Evolutionary conservation across 2,797 vertebrate species (phyloP).

Genomic region (Cheirogaleus major): DNA sequence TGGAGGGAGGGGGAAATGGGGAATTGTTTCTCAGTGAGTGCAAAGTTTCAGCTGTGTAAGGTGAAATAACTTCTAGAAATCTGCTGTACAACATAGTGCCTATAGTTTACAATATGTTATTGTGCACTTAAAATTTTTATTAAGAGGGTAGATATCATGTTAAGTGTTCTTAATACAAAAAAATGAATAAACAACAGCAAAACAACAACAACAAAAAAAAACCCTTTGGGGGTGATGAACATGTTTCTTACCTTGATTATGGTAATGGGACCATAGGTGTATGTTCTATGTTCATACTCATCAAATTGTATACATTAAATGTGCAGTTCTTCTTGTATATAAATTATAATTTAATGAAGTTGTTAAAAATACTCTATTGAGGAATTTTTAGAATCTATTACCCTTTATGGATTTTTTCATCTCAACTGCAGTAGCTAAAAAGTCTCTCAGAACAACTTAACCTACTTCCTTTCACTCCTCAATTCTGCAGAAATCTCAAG

Average conservation of each 20-base stretch:
- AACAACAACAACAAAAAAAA: not conserved
- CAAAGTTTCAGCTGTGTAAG: not conserved
- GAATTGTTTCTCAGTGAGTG: not conserved
- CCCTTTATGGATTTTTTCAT: not conserved
- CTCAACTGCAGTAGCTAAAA: not conserved
- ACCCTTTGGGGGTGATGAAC: not conserved
- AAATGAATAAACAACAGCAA: not conserved
- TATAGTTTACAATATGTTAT: not conserved
- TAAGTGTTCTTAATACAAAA: not conserved
- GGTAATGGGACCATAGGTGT: not conserved
- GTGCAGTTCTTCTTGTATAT: not conserved
- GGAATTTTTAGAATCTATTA: not conserved
- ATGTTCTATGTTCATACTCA: not conserved
- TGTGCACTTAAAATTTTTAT: not conserved
- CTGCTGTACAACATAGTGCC: rapidly evolving
- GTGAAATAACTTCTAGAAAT: not conserved
- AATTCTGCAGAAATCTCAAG: not conserved
- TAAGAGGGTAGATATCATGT: not conserved
- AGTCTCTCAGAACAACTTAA: not conserved
- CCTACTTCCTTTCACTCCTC: not conserved
- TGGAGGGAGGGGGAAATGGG: not conserved
- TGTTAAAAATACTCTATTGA: not conserved
- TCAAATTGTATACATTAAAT: not conserved
- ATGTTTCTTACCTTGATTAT: not conserved
- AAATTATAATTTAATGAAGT: not conserved